Evolutionary conservation across 2,113 vertebrate species (phyloP).

Genomic region (Thryonomys swinderianus): DNA sequence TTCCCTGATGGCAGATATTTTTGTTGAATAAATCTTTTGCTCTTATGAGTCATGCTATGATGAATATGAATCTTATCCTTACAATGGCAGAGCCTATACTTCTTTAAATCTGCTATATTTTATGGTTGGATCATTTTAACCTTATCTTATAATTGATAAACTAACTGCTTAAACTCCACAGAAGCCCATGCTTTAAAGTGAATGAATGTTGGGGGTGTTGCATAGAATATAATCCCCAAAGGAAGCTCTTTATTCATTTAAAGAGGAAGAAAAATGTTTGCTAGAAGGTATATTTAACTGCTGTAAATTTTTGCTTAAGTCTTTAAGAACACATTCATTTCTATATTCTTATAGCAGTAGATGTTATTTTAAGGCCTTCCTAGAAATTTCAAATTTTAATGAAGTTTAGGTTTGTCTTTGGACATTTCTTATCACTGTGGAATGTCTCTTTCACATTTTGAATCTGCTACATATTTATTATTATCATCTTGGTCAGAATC

Average conservation of each 20-base stretch:
- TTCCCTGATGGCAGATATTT: not conserved
- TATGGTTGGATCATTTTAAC: not conserved
- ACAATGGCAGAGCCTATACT: not conserved
- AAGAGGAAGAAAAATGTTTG: not conserved
- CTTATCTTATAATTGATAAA: not conserved
- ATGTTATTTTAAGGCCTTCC: not conserved
- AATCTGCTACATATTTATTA: not conserved
- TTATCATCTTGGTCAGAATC: not conserved
- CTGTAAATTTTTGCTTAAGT: not conserved
- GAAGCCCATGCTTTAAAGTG: not conserved
- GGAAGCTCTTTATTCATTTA: not conserved
- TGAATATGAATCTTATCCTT: not conserved
- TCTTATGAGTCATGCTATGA: not conserved
- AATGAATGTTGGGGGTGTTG: not conserved
- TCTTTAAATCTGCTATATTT: not conserved
- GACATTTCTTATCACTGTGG: not conserved
- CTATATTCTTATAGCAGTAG: not conserved
- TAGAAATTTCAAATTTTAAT: not conserved
- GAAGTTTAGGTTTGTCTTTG: not conserved
- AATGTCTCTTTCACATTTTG: not conserved
- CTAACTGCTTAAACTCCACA: not conserved
- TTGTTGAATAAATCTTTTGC: not conserved
- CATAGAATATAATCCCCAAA: not conserved
- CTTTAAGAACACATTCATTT: not conserved
- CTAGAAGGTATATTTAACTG: not conserved